phyloP scores from a whole-genome alignment of 35 echinoderm and acorn worm genomes.

The Apostichopus parvimensis region DNA sequence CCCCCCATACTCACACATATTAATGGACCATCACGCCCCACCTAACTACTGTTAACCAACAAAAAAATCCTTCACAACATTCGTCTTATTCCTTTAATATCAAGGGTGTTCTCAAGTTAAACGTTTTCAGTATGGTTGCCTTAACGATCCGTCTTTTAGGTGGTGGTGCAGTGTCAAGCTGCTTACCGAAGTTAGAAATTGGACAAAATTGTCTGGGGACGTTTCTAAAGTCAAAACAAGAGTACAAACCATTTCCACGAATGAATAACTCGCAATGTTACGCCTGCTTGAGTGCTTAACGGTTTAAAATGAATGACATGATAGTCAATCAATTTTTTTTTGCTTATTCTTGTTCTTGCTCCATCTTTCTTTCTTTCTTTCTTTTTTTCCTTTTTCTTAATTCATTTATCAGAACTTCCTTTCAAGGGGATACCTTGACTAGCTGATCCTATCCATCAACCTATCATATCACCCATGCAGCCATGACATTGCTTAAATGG shows the following conservation, averaged over 20 bases:
- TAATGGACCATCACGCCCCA: no score
- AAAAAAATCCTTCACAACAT: no score
- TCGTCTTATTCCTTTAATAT: background rate
- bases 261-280: conserved; percentile 44
- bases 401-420: conserved; percentile 26
- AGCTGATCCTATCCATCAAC: conserved; percentile 25
- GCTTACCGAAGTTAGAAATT: background rate
- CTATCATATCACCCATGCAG: background rate
- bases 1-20: no score
- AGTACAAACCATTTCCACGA: conserved; percentile 39
- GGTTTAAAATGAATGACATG: conserved; percentile 49
- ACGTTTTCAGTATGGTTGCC: background rate
- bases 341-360: background rate
- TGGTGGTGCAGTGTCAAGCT: conserved; percentile 15
- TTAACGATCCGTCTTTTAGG: background rate
- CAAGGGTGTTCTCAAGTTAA: background rate
- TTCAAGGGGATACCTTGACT: conserved; percentile 5
- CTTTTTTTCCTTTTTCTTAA: conserved; percentile 4
- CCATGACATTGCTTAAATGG: background rate
- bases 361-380: background rate
- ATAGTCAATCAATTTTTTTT: conserved; percentile 46
- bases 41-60: no score
- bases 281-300: conserved; percentile 47
- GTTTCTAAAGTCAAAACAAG: background rate
- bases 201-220: conserved; percentile 19